Conservation (phyloP, 2,888 invertebrate species). For the Drosophila algonquin region DNA sequence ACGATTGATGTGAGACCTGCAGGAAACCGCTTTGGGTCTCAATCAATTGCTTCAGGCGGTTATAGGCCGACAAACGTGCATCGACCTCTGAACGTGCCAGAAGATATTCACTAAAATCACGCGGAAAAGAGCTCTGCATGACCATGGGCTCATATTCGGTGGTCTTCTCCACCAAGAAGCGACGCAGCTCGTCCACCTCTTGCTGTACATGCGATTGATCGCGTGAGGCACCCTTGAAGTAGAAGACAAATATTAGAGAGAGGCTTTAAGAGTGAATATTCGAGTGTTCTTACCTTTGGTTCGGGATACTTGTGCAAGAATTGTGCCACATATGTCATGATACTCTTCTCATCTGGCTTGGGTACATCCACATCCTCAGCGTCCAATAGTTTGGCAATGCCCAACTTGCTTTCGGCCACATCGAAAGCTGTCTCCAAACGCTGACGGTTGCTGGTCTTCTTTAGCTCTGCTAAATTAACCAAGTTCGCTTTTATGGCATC, state of each 20-base stretch:
- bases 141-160: conserved; percentile 91
- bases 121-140: conserved; percentile 89
- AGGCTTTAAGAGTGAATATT: too few relatives aligned
- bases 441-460: conserved; percentile 90
- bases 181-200: conserved; percentile 91
- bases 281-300: conserved; percentile 86
- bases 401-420: conserved; percentile 95
- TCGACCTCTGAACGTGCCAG: conserved; percentile 91
- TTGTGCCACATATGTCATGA: conserved; percentile 99
- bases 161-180: conserved; percentile 92
- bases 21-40: conserved; percentile 91
- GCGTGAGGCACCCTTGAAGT: conserved; percentile 87
- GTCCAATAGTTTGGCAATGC: conserved; percentile 95
- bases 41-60: conserved; percentile 91
- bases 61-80: conserved; percentile 89
- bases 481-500: conserved; percentile 97
- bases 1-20: conserved; percentile 92
- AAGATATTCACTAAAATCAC: conserved; percentile 92
- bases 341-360: conserved; percentile 97
- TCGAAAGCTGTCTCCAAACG: conserved; percentile 96
- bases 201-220: conserved; percentile 91
- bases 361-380: conserved; percentile 98
- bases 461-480: conserved; percentile 93
- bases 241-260: neutral
- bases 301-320: conserved; percentile 97